Evolutionary conservation across 2,113 vertebrate genomes (phyloP), one percentile per base, ranked within the genome.

Genomic region (Dipodomys ordii): DNA sequence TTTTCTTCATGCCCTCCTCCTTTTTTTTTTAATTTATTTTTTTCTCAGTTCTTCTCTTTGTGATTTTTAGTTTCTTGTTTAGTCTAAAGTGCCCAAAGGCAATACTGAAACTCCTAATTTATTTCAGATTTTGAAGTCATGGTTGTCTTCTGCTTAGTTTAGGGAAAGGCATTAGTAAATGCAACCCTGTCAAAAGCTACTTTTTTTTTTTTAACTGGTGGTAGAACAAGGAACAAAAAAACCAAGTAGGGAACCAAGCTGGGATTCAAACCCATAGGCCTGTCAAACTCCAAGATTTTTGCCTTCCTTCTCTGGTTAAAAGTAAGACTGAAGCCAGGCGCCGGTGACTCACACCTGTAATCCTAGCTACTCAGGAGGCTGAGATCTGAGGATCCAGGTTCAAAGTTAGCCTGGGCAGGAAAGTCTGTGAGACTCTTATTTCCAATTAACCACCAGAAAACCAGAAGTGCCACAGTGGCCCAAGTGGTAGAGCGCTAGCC

Each of bases 81-180:
- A 57, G 46, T 74, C 6, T 0, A 3, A 32, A 35, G 3, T 8
- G 16, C 44, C 49, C 32, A 28, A 18, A 49, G 80, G n/a, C 72
- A 6, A 4, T 7, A 22, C 65, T 10, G 76, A 65, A 83, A n/a
- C 27, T 49, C 60, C 49, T 49, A 15, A 46, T 92, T 94, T 49
- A 79, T 65, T 76, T 67, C 44, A 74, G 44, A 90, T 88, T 91
- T 92, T 28, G 23, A 71, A 83, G 13, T 69, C 76, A 39, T 16
- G n/a, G 2, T 76, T 53, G 1, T 78, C 39, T 88, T n/a, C 78
- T 16, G 25, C 15, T 44, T 60, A 32, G 71, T 60, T 53, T 28
- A 68, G 83, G 49, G 77, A 77, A 83, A 53, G 20, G n/a, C 62
- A 53, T 72, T 64, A 1, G 57, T 44, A 65, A 84, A 18, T 62